Evolutionary conservation across 2,113 vertebrate species (phyloP).

Genomic region (Monopterus albus): DNA sequence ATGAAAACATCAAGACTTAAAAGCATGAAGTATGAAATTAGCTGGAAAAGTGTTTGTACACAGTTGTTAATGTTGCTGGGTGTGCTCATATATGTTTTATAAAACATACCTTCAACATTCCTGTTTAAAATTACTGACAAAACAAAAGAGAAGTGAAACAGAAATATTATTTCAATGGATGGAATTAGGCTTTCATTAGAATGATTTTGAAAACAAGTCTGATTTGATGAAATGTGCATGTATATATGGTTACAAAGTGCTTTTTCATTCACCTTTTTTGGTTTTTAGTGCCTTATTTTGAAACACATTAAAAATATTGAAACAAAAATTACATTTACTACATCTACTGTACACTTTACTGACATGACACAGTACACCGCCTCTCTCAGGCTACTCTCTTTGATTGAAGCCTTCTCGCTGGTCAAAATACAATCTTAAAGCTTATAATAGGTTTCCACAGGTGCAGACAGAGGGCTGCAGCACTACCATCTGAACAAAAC

Average conservation of each 20-base stretch:
- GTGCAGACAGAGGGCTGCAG: conserved; percentile 42
- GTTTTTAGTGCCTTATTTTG: conserved; percentile 78
- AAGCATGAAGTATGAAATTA: conserved; percentile 34
- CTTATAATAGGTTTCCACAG: conserved; percentile 65
- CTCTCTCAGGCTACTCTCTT: conserved; percentile 22
- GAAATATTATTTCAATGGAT: conserved; percentile 43
- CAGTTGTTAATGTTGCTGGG: conserved; percentile 6
- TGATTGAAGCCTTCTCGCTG: conserved; percentile 24
- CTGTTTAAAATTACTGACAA: conserved; percentile 2
- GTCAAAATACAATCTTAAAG: conserved; percentile 73
- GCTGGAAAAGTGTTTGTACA: conserved; percentile 22
- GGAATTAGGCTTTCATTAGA: conserved; percentile 62
- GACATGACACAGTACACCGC: conserved; percentile 44
- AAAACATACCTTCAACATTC: conserved; percentile 9
- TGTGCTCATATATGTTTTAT: conserved; percentile 20
- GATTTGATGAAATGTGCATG: conserved; percentile 76
- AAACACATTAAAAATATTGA: conserved; percentile 59
- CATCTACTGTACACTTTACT: conserved; percentile 59
- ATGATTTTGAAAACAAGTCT: conserved; percentile 45
- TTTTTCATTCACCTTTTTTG: conserved; percentile 79
- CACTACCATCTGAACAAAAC: conserved; percentile 29
- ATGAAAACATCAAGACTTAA: conserved; percentile 50
- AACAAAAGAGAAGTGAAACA: not conserved
- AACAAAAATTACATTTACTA: conserved; percentile 41
- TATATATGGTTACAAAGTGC: conserved; percentile 78